Base-by-base conservation (phyloP, 2,797 vertebrate species). In the Brachymystax lenok region DNA sequence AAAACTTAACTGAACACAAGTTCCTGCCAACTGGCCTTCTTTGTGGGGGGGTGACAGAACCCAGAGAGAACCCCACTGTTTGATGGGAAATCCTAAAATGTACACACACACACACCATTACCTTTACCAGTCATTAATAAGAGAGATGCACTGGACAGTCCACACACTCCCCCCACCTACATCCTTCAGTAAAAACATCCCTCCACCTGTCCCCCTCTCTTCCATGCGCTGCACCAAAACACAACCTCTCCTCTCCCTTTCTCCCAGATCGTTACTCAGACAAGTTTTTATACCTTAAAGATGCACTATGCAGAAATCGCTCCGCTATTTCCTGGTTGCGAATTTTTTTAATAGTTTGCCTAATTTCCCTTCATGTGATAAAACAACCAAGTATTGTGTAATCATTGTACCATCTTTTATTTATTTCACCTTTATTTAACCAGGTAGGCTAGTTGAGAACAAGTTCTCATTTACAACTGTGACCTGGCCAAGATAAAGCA, bases 151-250 rank as follows among this genome's bases (percentile, higher is more conserved):
- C 4, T 6, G n/a, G 17, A 40, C 69, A 19, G 8, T 14, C 33
- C 33, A n/a, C 67, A 12, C 67, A 69, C 67, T 35, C 68, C 68
- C n/a, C 56, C 67, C 33, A 56, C 24, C 80, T 79, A 79, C 80
- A 71, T 68, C 27, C 30, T 54, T 86, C 91, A 91, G 88, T 85
- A 69, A 90, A 89, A 91, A 91, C 85, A 90, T 72, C 77, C 75
- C 56, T 82, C 76, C 84, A 88, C 81, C 86, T 85, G 78, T 64
- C 68, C 61, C 24, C 28, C 19, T n/a, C 6, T 24, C 5, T 24
- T 28, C 59, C 46, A 16, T 56, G 16, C 35, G 19, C 35, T 35
- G 17, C 7, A 6, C 66, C 50, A n/a, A 24, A 64, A 19, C 14
- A 19, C 59, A 4, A 19, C 5, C n/a, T 19, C 30, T 19, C 13